phyloP scores from a whole-genome alignment of 2,888 invertebrate genomes.

The Phytoseiulus persimilis region DNA sequence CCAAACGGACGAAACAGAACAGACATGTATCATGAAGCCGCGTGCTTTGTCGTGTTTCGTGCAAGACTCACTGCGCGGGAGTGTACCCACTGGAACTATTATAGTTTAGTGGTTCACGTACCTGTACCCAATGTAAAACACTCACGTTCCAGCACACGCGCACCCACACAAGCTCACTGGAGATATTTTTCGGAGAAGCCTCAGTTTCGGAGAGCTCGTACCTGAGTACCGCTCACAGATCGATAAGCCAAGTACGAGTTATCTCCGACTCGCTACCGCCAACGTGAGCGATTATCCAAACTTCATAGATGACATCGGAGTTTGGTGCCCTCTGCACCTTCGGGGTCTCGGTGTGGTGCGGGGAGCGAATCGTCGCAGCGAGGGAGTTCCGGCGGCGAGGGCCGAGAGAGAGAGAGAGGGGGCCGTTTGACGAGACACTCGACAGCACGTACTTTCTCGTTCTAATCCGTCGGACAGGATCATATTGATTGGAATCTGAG shows the following conservation, averaged over 20 bases:
- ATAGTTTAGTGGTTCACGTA: too few species aligned
- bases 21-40: too few species aligned
- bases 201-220: too few species aligned
- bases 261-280: not conserved
- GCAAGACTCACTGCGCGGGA: too few species aligned
- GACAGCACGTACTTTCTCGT: not conserved
- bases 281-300: not conserved
- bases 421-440: not conserved
- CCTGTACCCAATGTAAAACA: too few species aligned
- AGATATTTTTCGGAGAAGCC: too few species aligned
- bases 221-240: not conserved
- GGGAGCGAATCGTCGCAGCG: not conserved
- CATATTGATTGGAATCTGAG: not conserved
- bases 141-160: too few species aligned
- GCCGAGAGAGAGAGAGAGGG: not conserved
- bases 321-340: not conserved
- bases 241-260: not conserved
- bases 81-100: too few species aligned
- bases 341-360: not conserved
- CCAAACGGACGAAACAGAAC: too few species aligned
- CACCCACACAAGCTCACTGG: too few species aligned
- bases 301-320: not conserved
- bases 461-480: not conserved
- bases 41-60: too few species aligned
- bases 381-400: not conserved